Evolutionary conservation across 2,113 vertebrate species (phyloP).

Genomic region (Poeciliopsis retropinna): DNA sequence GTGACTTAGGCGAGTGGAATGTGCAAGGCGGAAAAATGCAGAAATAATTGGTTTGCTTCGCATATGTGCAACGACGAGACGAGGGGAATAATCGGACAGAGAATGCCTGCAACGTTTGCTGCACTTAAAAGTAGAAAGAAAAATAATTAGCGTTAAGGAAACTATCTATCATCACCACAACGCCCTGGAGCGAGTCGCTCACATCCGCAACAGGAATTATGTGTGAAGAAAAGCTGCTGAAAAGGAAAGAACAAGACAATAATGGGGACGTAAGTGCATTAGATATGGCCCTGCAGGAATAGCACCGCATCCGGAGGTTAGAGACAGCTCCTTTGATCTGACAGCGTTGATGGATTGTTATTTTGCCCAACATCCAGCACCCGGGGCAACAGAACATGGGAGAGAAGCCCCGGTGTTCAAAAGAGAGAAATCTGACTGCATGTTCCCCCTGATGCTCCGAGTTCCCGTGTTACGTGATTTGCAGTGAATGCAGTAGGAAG

Average conservation of each 20-base stretch:
- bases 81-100: neutral
- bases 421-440: conserved; percentile 14
- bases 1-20: conserved; percentile 19
- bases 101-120: neutral
- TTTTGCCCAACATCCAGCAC: neutral
- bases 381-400: conserved; percentile 1
- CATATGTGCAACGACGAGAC: neutral
- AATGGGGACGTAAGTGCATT: neutral
- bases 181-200: conserved; percentile 11
- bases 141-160: neutral
- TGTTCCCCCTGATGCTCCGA: neutral
- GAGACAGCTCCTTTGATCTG: conserved; percentile 1
- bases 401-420: neutral
- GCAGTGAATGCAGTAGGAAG: conserved; percentile 13
- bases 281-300: conserved; percentile 4
- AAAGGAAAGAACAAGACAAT: neutral
- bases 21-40: neutral
- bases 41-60: conserved; percentile 10
- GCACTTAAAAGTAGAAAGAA: neutral
- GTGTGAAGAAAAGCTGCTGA: conserved; percentile 13
- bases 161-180: neutral
- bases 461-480: conserved; percentile 38
- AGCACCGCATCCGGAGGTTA: conserved; percentile 8
- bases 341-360: conserved; percentile 5
- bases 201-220: conserved; percentile 2